Conservation (phyloP, 2,888 invertebrate genomes). For the Caenorhabditis becei region DNA sequence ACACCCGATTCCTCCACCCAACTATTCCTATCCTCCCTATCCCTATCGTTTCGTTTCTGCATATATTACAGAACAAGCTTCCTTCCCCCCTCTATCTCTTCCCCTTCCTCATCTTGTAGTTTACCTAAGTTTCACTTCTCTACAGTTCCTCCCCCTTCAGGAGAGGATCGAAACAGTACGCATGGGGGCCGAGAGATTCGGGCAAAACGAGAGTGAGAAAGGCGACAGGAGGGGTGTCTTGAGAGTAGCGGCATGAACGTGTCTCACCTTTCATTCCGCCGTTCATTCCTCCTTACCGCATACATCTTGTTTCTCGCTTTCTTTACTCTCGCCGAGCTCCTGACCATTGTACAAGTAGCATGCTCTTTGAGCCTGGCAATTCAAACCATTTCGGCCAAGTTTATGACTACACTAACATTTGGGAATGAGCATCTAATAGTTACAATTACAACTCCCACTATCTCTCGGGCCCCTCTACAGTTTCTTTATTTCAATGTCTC, state of each 20-base stretch:
- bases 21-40: conserved; percentile 12
- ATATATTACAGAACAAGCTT: conserved; percentile 64
- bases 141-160: conserved; percentile 17
- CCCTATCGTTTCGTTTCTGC: conserved; percentile 50
- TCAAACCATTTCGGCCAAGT: neutral
- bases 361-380: neutral
- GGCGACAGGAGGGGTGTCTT: conserved; percentile 32
- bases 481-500: too few species aligned
- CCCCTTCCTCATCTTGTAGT: conserved; percentile 40
- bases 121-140: conserved; percentile 52
- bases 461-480: too few species aligned
- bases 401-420: too few species aligned
- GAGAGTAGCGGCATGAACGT: conserved; percentile 35
- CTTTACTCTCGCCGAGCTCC: neutral
- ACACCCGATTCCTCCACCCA: neutral
- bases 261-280: conserved; percentile 57
- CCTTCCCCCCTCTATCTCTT: conserved; percentile 7
- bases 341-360: neutral
- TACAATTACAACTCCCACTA: too few species aligned
- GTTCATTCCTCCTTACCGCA: conserved; percentile 23
- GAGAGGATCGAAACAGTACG: conserved; percentile 53
- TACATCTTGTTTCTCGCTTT: conserved; percentile 1
- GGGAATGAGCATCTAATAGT: too few species aligned
- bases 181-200: conserved; percentile 16
- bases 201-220: conserved; percentile 41